Conservation (phyloP, 2,888 invertebrate genomes). For the Athalia rosae region DNA sequence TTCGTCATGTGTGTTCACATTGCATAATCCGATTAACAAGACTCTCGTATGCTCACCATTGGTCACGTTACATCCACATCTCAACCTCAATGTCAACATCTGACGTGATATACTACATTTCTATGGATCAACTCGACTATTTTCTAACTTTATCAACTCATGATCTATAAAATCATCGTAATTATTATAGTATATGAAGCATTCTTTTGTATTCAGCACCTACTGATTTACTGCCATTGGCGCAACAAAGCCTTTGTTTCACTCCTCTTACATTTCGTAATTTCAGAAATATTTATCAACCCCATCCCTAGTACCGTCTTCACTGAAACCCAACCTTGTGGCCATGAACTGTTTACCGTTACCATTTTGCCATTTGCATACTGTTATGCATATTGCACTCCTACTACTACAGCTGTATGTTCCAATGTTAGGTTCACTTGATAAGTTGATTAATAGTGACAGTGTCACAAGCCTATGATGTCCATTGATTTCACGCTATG, state of each 20-base stretch:
- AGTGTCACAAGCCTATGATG: too few species aligned
- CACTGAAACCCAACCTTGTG: constrained; percentile 36
- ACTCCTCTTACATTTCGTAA: constrained; percentile 18
- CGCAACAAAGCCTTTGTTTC: constrained; percentile 32
- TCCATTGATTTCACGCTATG: too few species aligned
- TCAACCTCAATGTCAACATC: constrained; percentile 52
- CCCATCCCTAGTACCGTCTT: constrained; percentile 27
- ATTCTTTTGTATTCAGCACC: constrained; percentile 26
- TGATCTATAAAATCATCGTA: constrained; percentile 11
- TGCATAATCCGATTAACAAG: constrained; percentile 73
- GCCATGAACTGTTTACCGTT: constrained; percentile 46
- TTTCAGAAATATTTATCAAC: constrained; percentile 35
- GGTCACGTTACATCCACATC: constrained; percentile 59
- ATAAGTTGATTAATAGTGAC: background rate
- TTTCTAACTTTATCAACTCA: constrained; percentile 39
- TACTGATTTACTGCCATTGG: constrained; percentile 37
- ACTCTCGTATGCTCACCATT: constrained; percentile 71
- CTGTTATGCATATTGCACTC: constrained; percentile 7
- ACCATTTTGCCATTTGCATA: constrained; percentile 50
- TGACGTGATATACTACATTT: constrained; percentile 42
- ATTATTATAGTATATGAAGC: constrained; percentile 22
- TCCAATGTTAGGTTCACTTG: constrained; percentile 37
- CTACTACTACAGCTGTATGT: constrained; percentile 27
- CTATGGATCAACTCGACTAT: constrained; percentile 42
- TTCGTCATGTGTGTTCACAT: constrained; percentile 73